These are phyloP conservation scores for Pycnonotus jocosus DNA, from an alignment of 2,113 vertebrate species.

Conservation along the genomic window DNA sequence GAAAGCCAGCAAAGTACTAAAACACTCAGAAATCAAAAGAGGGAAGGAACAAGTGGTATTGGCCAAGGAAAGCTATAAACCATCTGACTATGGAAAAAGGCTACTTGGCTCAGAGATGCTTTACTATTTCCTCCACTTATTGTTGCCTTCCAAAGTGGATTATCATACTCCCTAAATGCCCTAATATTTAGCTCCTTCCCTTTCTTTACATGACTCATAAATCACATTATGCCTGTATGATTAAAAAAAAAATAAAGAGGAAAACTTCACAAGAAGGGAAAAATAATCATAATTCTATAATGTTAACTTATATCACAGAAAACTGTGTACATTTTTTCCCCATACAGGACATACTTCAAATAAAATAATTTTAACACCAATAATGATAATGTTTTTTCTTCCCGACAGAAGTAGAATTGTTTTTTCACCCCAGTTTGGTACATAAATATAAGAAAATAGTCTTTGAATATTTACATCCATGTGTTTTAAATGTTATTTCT, in stretches of 20 bases:
- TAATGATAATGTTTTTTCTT: conserved; percentile 70
- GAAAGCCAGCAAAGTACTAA: not conserved
- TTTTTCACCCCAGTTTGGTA: conserved; percentile 56
- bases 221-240: conserved; percentile 56
- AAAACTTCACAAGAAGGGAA: conserved; percentile 67
- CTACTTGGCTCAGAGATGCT: conserved; percentile 60
- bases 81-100: conserved; percentile 4
- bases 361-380: conserved; percentile 70
- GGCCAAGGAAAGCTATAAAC: not conserved
- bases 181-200: conserved; percentile 59
- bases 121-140: conserved; percentile 27
- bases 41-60: not conserved
- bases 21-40: not conserved
- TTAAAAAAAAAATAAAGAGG: not conserved
- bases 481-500: conserved; percentile 8
- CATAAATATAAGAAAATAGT: conserved; percentile 81
- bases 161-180: conserved; percentile 65
- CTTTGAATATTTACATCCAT: conserved; percentile 73
- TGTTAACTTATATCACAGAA: conserved; percentile 74
- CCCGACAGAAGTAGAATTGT: conserved; percentile 62
- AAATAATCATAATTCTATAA: conserved; percentile 63
- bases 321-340: conserved; percentile 77
- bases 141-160: conserved; percentile 24
- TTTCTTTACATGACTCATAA: conserved; percentile 39
- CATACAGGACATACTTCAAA: conserved; percentile 75